Conservation (phyloP, 2,113 vertebrate species). For the Sinocyclocheilus anophthalmus region DNA sequence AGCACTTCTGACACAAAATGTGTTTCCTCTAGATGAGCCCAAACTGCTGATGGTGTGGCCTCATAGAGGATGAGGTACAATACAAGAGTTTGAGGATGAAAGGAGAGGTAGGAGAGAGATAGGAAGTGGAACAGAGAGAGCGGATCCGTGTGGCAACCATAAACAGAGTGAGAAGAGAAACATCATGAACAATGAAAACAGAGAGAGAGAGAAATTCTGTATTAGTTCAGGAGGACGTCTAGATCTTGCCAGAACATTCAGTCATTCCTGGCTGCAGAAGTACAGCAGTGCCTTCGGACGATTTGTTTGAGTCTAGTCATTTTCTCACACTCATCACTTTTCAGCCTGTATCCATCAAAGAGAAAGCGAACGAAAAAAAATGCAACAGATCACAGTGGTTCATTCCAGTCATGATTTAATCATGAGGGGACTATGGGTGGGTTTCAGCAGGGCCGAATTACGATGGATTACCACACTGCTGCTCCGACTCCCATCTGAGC, state of each 20-base stretch:
- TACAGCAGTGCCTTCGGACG: neutral
- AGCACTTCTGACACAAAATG: slow-evolving; percentile 1
- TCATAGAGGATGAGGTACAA: neutral
- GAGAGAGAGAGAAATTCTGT: neutral
- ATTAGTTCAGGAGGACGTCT: neutral
- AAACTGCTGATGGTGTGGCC: neutral
- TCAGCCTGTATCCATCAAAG: slow-evolving; percentile 19
- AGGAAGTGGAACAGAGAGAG: neutral
- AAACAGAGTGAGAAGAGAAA: slow-evolving; percentile 6
- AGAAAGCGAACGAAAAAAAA: neutral
- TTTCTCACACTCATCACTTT: slow-evolving; percentile 36
- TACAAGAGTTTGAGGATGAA: neutral
- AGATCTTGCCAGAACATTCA: slow-evolving; percentile 46
- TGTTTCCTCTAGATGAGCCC: slow-evolving; percentile 3
- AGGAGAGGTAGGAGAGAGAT: neutral
- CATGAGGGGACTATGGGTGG: slow-evolving; percentile 6
- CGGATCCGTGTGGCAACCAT: neutral
- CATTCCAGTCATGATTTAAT: slow-evolving; percentile 25
- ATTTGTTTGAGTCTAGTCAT: slow-evolving; percentile 19
- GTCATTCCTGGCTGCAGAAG: slow-evolving; percentile 40
- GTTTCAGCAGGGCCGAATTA: slow-evolving; percentile 14
- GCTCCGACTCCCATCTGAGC: neutral
- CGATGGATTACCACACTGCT: slow-evolving; percentile 30
- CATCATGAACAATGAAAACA: neutral
- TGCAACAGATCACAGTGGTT: slow-evolving; percentile 19